These are phyloP conservation scores for Lamellibrachia columna DNA, from an alignment of 2,888 invertebrate genomes.

Conservation along the genomic window DNA sequence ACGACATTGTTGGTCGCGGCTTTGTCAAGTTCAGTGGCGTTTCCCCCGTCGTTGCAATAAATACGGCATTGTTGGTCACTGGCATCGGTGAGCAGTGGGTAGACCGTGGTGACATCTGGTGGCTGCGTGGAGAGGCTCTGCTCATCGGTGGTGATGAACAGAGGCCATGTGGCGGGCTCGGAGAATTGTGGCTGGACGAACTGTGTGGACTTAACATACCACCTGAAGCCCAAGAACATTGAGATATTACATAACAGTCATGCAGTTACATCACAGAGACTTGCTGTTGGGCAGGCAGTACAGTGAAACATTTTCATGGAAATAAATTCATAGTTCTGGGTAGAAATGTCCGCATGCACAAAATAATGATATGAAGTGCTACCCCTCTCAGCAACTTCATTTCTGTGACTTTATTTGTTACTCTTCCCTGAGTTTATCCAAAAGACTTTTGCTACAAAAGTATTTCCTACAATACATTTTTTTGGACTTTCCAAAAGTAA, in stretches of 20 bases:
- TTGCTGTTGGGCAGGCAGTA: background rate
- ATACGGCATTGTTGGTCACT: background rate
- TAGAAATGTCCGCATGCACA: background rate
- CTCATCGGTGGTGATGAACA: background rate
- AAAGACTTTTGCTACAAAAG: background rate
- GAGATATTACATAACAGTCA: background rate
- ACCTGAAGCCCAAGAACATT: background rate
- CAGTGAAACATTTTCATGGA: background rate
- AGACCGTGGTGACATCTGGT: conserved; percentile 33
- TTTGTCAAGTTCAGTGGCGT: conserved; percentile 34
- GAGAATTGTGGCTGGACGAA: background rate
- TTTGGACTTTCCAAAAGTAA: too few relatives aligned
- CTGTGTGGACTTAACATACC: background rate
- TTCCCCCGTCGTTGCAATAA: conserved; percentile 18
- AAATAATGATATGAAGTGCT: background rate
- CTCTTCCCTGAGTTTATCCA: background rate
- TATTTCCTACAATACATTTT: too few relatives aligned
- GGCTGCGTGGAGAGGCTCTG: conserved; percentile 18
- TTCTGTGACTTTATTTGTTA: background rate
- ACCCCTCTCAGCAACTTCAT: background rate
- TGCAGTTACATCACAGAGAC: background rate
- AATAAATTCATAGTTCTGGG: background rate
- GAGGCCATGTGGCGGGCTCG: background rate
- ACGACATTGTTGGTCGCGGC: conserved; percentile 21
- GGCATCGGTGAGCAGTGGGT: conserved; percentile 19